These are phyloP conservation scores for Paralichthys olivaceus DNA, from an alignment of 2,113 vertebrate species.

Conservation along the genomic window DNA sequence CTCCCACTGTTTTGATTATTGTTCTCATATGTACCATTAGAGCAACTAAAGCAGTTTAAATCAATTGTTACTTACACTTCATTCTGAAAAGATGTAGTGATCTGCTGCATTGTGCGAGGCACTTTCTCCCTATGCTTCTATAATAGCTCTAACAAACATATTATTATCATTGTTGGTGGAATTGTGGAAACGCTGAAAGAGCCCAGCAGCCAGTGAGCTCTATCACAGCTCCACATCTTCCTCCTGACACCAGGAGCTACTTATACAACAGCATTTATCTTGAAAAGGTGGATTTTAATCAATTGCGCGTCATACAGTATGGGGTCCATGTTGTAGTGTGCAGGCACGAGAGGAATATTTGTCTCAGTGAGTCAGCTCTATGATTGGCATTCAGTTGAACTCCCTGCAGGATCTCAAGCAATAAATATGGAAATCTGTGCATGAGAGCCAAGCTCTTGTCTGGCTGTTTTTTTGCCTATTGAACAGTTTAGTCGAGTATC, in stretches of 20 bases:
- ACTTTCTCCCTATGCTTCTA: not conserved
- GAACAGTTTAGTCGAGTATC: slow-evolving; percentile 78
- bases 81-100: not conserved
- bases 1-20: not conserved
- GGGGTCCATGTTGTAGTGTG: slow-evolving; percentile 39
- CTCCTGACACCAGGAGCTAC: slow-evolving; percentile 11
- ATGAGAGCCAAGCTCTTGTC: slow-evolving; percentile 77
- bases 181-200: not conserved
- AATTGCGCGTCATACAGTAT: slow-evolving; percentile 47
- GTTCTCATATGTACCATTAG: not conserved
- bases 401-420: slow-evolving; percentile 82
- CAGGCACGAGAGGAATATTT: slow-evolving; percentile 61
- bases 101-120: not conserved
- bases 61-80: not conserved
- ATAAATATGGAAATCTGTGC: slow-evolving; percentile 85
- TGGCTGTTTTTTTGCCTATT: slow-evolving; percentile 66
- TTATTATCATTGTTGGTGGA: not conserved
- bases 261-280: slow-evolving; percentile 42
- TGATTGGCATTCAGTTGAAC: slow-evolving; percentile 82
- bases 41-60: not conserved
- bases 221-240: not conserved
- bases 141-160: not conserved
- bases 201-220: not conserved
- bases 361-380: slow-evolving; percentile 69
- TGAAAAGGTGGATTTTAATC: slow-evolving; percentile 58